Evolutionary conservation across 2,888 invertebrate genomes (phyloP).

Genomic region (Caenorhabditis sinica): DNA sequence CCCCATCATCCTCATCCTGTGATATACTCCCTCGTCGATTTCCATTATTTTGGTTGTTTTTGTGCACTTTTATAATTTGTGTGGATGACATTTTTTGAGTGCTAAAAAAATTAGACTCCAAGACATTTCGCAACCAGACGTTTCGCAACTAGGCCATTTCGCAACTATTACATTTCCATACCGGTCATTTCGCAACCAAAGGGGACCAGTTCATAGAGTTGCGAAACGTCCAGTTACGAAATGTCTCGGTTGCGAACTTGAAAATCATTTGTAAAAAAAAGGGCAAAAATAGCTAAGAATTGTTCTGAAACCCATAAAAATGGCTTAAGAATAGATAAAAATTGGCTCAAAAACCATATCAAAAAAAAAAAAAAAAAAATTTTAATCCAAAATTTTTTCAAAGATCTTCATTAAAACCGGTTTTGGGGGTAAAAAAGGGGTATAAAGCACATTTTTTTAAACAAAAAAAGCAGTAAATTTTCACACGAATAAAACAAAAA

Average conservation of each 20-base stretch:
- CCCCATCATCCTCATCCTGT: neutral
- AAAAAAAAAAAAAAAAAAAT: neutral
- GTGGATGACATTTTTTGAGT: too few species aligned
- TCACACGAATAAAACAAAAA: conserved; percentile 1
- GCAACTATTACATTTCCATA: too few species aligned
- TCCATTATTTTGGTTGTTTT: neutral
- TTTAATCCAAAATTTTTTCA: neutral
- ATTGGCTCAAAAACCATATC: neutral
- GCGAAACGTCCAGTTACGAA: too few species aligned
- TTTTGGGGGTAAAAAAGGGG: neutral
- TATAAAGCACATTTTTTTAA: neutral
- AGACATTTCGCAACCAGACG: too few species aligned
- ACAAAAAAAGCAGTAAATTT: too few species aligned
- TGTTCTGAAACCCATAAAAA: neutral
- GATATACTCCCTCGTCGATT: neutral
- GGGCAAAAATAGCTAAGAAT: too few species aligned
- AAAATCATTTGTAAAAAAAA: too few species aligned
- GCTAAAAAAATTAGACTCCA: too few species aligned
- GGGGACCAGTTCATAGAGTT: too few species aligned
- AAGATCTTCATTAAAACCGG: neutral
- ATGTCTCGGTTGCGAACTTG: too few species aligned
- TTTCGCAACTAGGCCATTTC: too few species aligned
- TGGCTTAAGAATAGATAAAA: neutral
- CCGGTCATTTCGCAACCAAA: too few species aligned
- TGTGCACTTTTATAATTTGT: neutral